Evolutionary conservation across 2,113 vertebrate genomes (phyloP).

Genomic region (Odontesthes bonariensis): DNA sequence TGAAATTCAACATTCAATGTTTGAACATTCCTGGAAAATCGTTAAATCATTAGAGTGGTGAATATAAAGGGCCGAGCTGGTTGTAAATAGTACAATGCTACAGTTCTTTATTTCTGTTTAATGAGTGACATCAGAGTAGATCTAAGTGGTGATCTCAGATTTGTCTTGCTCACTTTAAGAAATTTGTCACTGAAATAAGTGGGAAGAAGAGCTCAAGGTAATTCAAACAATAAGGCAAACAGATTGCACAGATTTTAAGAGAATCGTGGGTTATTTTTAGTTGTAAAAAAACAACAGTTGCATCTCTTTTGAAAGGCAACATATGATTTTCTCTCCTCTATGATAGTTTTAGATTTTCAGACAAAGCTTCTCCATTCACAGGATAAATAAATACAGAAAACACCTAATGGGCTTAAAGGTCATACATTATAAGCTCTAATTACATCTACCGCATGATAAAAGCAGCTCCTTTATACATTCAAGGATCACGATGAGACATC

Average conservation of each 20-base stretch:
- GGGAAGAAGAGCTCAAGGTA: neutral
- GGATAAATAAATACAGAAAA: slow-evolving; percentile 40
- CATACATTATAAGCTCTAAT: slow-evolving; percentile 23
- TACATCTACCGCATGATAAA: slow-evolving; percentile 27
- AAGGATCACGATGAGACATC: slow-evolving; percentile 3
- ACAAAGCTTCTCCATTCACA: neutral
- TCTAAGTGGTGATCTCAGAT: slow-evolving; percentile 46
- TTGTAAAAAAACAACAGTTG: slow-evolving; percentile 3
- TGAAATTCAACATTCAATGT: neutral
- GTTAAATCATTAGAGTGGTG: neutral
- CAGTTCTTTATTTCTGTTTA: slow-evolving; percentile 60
- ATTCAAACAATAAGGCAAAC: slow-evolving; percentile 1
- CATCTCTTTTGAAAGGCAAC: neutral
- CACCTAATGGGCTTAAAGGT: slow-evolving; percentile 5
- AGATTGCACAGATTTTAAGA: neutral
- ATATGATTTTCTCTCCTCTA: neutral
- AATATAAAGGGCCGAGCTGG: too few species aligned
- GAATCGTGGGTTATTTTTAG: neutral
- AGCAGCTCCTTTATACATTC: slow-evolving; percentile 51
- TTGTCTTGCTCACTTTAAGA: slow-evolving; percentile 25
- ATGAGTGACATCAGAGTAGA: slow-evolving; percentile 64
- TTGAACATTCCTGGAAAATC: neutral
- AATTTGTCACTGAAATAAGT: slow-evolving; percentile 21
- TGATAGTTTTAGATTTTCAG: neutral
- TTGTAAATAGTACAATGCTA: slow-evolving; percentile 51